Evolutionary conservation across 1,140 invertebrate genomes (phyloP).

Genomic region (Leptinotarsa defecta): DNA sequence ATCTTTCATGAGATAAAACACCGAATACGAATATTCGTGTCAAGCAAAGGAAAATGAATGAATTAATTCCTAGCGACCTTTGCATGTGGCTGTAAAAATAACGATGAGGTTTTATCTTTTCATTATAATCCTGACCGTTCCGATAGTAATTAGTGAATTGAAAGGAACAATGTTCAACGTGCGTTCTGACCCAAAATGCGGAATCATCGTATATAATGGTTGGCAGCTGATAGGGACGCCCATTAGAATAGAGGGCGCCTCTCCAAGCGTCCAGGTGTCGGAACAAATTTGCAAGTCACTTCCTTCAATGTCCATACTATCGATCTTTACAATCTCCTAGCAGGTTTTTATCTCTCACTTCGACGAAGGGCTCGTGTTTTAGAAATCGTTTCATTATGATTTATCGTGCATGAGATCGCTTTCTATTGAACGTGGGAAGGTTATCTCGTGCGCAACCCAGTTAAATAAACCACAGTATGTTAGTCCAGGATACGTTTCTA

Average conservation of each 20-base stretch:
- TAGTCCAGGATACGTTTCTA: too few species aligned
- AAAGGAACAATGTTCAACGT: constrained; percentile 36
- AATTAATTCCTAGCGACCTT: constrained; percentile 19
- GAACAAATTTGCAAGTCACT: constrained; percentile 46
- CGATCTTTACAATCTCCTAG: constrained; percentile 28
- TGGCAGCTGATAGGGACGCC: constrained; percentile 44
- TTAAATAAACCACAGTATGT: too few species aligned
- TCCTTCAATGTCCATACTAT: constrained; percentile 27
- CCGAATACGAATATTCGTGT: background rate
- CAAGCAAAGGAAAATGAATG: background rate
- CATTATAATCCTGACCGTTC: constrained; percentile 21
- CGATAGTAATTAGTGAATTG: constrained; percentile 46
- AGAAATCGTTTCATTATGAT: background rate
- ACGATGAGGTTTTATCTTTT: constrained; percentile 24
- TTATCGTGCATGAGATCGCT: background rate
- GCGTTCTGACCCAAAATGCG: constrained; percentile 41
- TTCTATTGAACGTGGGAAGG: background rate
- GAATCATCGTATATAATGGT: constrained; percentile 49
- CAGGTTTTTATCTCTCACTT: constrained; percentile 21
- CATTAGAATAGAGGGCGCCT: constrained; percentile 38
- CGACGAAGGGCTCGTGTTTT: constrained; percentile 14
- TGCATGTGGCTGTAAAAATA: constrained; percentile 16
- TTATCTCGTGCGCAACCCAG: background rate
- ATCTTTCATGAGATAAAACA: background rate
- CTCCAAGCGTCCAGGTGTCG: constrained; percentile 41